A percentile compares a stretch with the other conserved stretches of the same genome.
Conservation (phyloP, 1,140 invertebrate genomes). For the Aculops lycopersici region DNA sequence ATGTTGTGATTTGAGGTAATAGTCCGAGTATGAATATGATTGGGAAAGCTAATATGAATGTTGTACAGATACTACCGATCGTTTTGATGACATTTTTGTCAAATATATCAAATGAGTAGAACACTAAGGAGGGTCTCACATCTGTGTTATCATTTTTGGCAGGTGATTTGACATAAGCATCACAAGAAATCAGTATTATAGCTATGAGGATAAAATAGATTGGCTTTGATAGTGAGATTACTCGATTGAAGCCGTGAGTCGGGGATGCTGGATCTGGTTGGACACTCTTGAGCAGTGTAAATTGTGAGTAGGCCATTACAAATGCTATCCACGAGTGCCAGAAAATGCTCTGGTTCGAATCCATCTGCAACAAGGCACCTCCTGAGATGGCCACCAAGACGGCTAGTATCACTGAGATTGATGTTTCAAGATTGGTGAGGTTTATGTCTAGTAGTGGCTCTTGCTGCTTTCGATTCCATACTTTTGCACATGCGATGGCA, state of each 20-base stretch:
- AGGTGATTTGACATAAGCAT: neutral
- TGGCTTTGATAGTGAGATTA: conserved; percentile 43
- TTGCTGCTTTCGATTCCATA: conserved; percentile 63
- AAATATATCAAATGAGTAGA: conserved; percentile 7
- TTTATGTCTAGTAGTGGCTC: conserved; percentile 68
- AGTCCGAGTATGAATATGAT: conserved; percentile 68
- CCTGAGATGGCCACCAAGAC: conserved; percentile 54
- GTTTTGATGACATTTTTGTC: conserved; percentile 2
- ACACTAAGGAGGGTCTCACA: neutral
- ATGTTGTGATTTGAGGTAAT: conserved; percentile 85
- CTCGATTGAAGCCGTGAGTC: conserved; percentile 77
- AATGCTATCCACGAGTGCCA: conserved; percentile 80
- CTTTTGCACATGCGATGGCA: conserved; percentile 48
- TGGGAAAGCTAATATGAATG: conserved; percentile 61
- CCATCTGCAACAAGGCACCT: conserved; percentile 39
- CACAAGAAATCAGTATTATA: conserved; percentile 21
- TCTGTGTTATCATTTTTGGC: conserved; percentile 1
- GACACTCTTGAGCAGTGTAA: conserved; percentile 86
- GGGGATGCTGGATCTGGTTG: conserved; percentile 93
- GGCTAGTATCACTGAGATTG: conserved; percentile 46
- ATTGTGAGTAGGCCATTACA: conserved; percentile 81
- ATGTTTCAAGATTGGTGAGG: conserved; percentile 44
- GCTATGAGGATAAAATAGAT: conserved; percentile 59
- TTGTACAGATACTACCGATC: conserved; percentile 14
- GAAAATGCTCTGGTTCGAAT: conserved; percentile 66